phyloP scores from a whole-genome alignment of 2,113 vertebrate genomes.

The Copsychus sechellarum region DNA sequence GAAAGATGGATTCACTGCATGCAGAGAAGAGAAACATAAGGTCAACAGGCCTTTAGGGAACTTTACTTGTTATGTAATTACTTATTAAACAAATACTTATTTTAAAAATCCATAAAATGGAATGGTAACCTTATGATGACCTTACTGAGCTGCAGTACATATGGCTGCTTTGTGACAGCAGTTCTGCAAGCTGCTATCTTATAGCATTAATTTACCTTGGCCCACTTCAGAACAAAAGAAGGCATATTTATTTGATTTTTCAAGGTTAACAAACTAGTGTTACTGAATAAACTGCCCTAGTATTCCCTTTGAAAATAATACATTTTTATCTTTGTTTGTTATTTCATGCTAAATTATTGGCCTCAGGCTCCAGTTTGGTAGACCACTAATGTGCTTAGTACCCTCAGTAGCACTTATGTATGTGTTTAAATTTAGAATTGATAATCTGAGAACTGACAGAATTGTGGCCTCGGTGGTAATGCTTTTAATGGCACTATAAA shows the following conservation, averaged over 20 bases:
- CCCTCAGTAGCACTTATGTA: neutral
- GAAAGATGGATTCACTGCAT: neutral
- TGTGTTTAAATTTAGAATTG: neutral
- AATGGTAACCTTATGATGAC: neutral
- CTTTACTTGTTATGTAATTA: neutral
- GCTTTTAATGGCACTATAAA: neutral
- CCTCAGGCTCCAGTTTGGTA: neutral
- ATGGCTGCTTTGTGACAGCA: neutral
- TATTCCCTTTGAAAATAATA: neutral
- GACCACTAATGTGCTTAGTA: neutral
- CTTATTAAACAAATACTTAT: neutral
- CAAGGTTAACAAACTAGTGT: neutral
- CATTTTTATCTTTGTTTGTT: neutral
- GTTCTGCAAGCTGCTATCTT: neutral
- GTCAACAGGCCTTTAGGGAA: neutral
- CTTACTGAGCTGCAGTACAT: neutral
- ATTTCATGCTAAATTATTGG: neutral
- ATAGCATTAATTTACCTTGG: neutral
- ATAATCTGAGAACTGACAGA: neutral
- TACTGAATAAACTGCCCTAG: neutral
- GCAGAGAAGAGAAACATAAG: neutral
- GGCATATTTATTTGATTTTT: neutral
- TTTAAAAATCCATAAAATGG: neutral
- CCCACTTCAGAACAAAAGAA: neutral
- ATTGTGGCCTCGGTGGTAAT: neutral